These are phyloP conservation scores for Dunckerocampus dactyliophorus DNA, from an alignment of 2,113 vertebrate species.

Conservation along the genomic window DNA sequence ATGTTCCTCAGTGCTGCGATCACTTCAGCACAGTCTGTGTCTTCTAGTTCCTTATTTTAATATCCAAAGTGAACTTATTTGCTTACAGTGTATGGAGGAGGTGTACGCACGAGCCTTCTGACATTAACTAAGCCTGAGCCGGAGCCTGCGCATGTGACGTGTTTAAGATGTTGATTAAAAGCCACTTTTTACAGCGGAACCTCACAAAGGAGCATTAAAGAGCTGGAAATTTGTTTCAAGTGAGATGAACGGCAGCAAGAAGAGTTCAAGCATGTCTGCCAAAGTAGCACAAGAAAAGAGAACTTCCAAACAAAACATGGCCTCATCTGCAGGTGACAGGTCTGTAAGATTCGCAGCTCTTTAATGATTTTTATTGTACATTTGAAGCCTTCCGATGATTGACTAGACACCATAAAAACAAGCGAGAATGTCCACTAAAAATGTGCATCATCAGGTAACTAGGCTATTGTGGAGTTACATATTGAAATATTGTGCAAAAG, in stretches of 20 bases:
- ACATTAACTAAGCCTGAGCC: not conserved
- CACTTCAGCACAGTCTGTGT: too few relatives aligned
- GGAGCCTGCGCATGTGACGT: not conserved
- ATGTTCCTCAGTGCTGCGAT: too few relatives aligned
- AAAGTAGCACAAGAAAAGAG: conserved; percentile 1
- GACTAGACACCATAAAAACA: not conserved
- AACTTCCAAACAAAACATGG: conserved; percentile 1
- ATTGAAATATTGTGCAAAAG: not conserved
- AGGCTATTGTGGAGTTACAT: not conserved
- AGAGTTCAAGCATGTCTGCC: conserved; percentile 38
- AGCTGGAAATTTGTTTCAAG: conserved; percentile 22
- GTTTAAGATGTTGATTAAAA: not conserved
- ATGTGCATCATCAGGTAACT: not conserved
- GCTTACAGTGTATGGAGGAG: too few relatives aligned
- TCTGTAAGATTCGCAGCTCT: not conserved
- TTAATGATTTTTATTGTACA: not conserved
- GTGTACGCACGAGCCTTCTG: not conserved
- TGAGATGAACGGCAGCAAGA: conserved; percentile 25
- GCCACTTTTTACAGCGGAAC: conserved; percentile 17
- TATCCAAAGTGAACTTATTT: too few relatives aligned
- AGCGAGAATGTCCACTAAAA: not conserved
- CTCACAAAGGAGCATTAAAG: conserved; percentile 1
- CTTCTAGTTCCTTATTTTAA: too few relatives aligned
- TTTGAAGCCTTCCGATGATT: not conserved
- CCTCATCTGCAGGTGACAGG: not conserved